Base-by-base conservation (phyloP, 2,888 invertebrate species). In the Pherbina coryleti region DNA sequence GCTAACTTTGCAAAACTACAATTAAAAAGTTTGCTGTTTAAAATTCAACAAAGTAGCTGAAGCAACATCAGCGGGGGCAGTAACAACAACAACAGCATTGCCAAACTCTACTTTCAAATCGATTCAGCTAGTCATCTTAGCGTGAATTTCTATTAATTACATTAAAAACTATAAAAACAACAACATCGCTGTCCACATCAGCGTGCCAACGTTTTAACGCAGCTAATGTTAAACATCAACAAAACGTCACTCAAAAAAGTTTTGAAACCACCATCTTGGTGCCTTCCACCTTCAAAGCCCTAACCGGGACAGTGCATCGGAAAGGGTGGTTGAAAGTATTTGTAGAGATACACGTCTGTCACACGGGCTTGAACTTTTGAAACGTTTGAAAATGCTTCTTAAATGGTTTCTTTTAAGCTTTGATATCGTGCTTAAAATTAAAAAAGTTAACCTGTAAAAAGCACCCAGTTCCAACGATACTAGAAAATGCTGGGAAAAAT, bases 211-310 rank as follows among this genome's bases (percentile, higher is more conserved):
- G 14, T 14, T 60, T 60, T 1, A 22, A 8, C 25, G 22, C 22
- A 67, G 44, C 67, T 37, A 67, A 44, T 67, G 67, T 67, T 44
- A 37, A 67, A 67, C 67, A 37, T 67, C 67, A 67, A 44, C 67
- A 69, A 28, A 69, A 49, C 28, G 69, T 69, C 69, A 25, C 22
- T 51, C 8, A 25, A 69, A 69, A 51, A 22, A 19, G 31, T 22
- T 49, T 25, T 14, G 11, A 67, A 1, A 7, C 67, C 19, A 60
- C 14, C 57, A 57, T 57, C 57, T 25, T 57, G 9, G 25, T n/a
- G n/a, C 19, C 22, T 9, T 22, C 9, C 11, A 9, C 14, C 5
- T 22, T 5, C 14, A 28, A 17, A 28, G 11, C 60, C 1, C 8
- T 8, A 37, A n/a, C n/a, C n/a, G n/a, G n/a, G n/a, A n/a, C n/a